Base-by-base conservation (phyloP, 2,888 invertebrate species). In the Odontothrips loti region DNA sequence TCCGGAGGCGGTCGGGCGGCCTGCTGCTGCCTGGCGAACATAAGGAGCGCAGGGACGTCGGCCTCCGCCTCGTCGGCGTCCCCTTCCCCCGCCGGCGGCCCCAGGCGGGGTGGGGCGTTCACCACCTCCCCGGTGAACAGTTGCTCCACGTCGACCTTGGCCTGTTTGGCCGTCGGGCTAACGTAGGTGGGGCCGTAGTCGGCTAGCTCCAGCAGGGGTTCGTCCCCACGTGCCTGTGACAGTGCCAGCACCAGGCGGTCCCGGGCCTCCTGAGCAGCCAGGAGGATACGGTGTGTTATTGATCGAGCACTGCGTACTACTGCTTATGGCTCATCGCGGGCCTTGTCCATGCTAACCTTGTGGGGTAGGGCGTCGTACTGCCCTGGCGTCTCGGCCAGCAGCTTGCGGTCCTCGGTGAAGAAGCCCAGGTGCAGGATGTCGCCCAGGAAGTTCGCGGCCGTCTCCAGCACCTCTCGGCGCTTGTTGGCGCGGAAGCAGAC, bases 381-480 rank as follows among this genome's bases (percentile, higher is more conserved):
- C 23, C 23, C 68, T 27, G 68, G 68, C 68, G 68, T 11, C 68
- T 75, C 68, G 1, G 68, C 68, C 68, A 75, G 23, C 68, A 75
- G 68, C 68, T 75, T 75, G 23, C 27, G 23, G 27, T 27, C 68
- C 23, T 75, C 27, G 23, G 68, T 75, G 27, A 75, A 75, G 68
- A 75, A 75, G 68, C 68, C 68, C 27, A 75, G 27, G 68, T 75
- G 27, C 23, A 75, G 1, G 27, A 75, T 75, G 68, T 75, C 68
- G 68, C 10, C 23, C 27, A 23, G 68, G 68, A 75, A 75, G 68
- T 75, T 75, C 27, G 68, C 23, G 27, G 68, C 68, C 68, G 68
- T 27, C 68, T 75, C 68, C 68, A 75, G 68, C 23, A 75, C 68
- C 68, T 75, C 27, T 1, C 1, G 12, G 68, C 68, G 68, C 68